phyloP scores from a whole-genome alignment of 2,888 invertebrate genomes.

The Phorcus lineatus region DNA sequence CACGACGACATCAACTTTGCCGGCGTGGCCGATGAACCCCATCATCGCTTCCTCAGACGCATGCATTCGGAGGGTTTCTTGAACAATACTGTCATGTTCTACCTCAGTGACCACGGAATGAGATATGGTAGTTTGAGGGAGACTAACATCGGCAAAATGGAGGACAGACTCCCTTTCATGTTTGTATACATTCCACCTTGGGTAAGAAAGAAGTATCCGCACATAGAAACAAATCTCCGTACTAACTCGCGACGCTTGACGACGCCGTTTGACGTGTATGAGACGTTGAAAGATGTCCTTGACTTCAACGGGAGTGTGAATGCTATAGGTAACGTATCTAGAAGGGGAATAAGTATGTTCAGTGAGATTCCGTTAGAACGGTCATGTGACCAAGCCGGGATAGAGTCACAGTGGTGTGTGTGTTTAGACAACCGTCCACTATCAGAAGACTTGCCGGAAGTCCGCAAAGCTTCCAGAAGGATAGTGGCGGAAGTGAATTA shows the following conservation, averaged over 20 bases:
- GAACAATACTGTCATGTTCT: constrained; percentile 53
- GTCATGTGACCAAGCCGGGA: no score
- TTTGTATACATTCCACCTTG: constrained; percentile 84
- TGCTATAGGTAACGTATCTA: no score
- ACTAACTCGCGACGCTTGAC: constrained; percentile 82
- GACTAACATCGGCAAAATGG: constrained; percentile 85
- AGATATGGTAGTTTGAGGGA: constrained; percentile 80
- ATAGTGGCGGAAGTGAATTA: no score
- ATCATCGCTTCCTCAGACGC: constrained; percentile 79
- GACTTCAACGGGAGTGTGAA: constrained; percentile 32
- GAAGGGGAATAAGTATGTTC: no score
- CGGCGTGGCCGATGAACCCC: constrained; percentile 82
- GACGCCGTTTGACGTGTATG: constrained; percentile 80
- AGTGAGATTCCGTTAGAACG: no score
- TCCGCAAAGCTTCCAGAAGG: no score
- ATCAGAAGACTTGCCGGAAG: no score
- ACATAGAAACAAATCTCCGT: constrained; percentile 81
- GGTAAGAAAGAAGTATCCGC: constrained; percentile 81
- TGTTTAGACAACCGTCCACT: no score
- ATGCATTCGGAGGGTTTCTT: constrained; percentile 60
- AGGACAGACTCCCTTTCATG: constrained; percentile 89
- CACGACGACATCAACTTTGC: constrained; percentile 90
- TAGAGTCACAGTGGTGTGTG: no score
- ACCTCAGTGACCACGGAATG: constrained; percentile 91
- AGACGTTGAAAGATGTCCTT: constrained; percentile 80